Conservation (phyloP, 2,888 invertebrate genomes). For the Drosophila tanythrix region DNA sequence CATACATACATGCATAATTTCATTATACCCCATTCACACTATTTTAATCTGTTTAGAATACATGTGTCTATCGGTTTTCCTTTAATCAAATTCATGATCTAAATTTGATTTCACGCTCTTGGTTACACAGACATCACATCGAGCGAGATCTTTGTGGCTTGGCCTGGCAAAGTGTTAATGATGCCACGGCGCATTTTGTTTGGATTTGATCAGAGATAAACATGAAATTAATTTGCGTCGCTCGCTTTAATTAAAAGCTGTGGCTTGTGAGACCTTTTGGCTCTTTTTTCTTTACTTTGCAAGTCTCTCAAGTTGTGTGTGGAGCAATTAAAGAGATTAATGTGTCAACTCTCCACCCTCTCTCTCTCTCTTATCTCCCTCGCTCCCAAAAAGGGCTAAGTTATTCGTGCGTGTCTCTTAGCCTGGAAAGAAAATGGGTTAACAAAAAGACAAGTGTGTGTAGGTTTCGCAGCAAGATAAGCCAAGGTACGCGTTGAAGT, state of each 20-base stretch:
- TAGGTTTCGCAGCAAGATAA: conserved; percentile 54
- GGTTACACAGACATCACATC: background rate
- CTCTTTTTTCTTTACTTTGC: conserved; percentile 1
- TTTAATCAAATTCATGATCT: background rate
- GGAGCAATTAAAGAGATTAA: conserved; percentile 64
- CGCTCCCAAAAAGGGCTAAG: conserved; percentile 11
- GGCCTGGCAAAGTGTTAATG: conserved; percentile 38
- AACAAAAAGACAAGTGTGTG: conserved; percentile 44
- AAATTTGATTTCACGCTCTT: background rate
- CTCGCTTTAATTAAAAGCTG: conserved; percentile 57
- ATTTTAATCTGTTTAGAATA: background rate
- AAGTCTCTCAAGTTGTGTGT: conserved; percentile 48
- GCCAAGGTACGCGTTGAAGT: conserved; percentile 33
- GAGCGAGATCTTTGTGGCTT: background rate
- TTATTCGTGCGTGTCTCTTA: conserved; percentile 34
- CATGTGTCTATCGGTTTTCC: background rate
- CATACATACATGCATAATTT: background rate
- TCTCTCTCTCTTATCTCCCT: conserved; percentile 12
- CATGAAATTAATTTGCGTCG: conserved; percentile 50
- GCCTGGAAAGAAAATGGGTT: conserved; percentile 54
- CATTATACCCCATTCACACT: background rate
- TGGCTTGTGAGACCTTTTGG: conserved; percentile 26
- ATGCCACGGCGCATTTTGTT: conserved; percentile 42
- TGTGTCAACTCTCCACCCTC: conserved; percentile 49
- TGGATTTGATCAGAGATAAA: conserved; percentile 44